phyloP scores from a whole-genome alignment of 2,888 invertebrate genomes.

The Acronicta leporina region DNA sequence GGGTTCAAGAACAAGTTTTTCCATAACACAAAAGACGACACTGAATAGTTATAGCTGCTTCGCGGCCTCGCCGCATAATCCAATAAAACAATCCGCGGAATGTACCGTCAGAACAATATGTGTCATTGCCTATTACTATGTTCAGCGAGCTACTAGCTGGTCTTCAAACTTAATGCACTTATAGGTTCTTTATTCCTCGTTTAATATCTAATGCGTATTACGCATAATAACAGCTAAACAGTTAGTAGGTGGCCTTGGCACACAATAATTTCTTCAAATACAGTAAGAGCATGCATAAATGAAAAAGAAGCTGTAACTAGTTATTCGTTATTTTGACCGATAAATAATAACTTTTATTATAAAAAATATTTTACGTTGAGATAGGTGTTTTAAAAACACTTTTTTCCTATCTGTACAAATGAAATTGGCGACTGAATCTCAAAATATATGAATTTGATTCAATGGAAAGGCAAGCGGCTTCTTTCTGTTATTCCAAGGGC shows the following conservation, averaged over 20 bases:
- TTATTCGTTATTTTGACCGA: neutral
- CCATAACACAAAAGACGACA: slow-evolving; percentile 90
- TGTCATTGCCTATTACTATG: slow-evolving; percentile 55
- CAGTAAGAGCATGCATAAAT: too few relatives aligned
- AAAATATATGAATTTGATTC: slow-evolving; percentile 90
- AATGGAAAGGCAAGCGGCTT: slow-evolving; percentile 89
- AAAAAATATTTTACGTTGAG: neutral
- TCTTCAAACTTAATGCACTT: slow-evolving; percentile 21
- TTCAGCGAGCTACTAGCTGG: slow-evolving; percentile 30
- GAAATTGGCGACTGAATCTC: slow-evolving; percentile 89
- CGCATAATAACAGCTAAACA: too few relatives aligned
- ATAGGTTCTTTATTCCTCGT: slow-evolving; percentile 8
- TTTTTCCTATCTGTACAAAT: slow-evolving; percentile 79
- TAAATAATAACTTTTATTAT: neutral
- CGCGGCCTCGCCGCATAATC: slow-evolving; percentile 88
- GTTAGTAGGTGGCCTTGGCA: too few relatives aligned
- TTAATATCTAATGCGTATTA: neutral
- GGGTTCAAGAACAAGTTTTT: slow-evolving; percentile 89
- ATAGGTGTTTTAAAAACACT: slow-evolving; percentile 34
- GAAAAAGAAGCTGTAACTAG: too few relatives aligned
- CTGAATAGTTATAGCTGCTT: slow-evolving; percentile 89
- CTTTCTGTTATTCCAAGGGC: slow-evolving; percentile 87
- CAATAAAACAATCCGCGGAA: slow-evolving; percentile 88
- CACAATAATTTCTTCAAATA: too few relatives aligned
- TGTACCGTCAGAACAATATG: slow-evolving; percentile 80